These are phyloP conservation scores for Hirtodrosophila histrioides DNA, from an alignment of 2,888 invertebrate genomes.

Conservation along the genomic window DNA sequence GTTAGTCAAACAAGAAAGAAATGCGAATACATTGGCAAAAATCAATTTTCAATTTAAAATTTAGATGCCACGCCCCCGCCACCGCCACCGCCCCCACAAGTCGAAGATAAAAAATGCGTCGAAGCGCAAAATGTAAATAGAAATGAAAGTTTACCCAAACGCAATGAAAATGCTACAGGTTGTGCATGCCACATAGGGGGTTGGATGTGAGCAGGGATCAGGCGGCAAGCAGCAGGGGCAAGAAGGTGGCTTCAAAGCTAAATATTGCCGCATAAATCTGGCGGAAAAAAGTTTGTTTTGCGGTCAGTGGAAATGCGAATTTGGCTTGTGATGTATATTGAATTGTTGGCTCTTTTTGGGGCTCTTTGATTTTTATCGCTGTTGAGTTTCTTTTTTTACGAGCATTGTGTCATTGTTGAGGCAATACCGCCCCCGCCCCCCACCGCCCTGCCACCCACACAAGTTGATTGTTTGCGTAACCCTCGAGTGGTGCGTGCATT, in stretches of 20 bases:
- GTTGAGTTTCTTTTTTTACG: constrained; percentile 46
- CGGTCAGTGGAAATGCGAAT: constrained; percentile 53
- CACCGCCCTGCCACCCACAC: constrained; percentile 1
- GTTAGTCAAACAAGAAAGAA: constrained; percentile 39
- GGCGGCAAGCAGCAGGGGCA: not conserved
- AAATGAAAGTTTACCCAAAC: constrained; percentile 50
- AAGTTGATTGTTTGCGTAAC: constrained; percentile 55
- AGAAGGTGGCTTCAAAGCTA: constrained; percentile 60
- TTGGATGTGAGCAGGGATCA: no score
- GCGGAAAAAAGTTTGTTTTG: constrained; percentile 46
- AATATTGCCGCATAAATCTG: constrained; percentile 68
- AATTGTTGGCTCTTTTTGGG: constrained; percentile 33
- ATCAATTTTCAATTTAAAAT: constrained; percentile 78
- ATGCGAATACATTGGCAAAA: constrained; percentile 58
- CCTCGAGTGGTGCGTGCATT: constrained; percentile 46
- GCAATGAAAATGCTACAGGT: constrained; percentile 62
- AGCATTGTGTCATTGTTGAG: constrained; percentile 37
- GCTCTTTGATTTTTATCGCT: constrained; percentile 59
- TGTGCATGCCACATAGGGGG: constrained; percentile 18
- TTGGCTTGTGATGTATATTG: constrained; percentile 24
- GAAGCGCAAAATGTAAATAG: constrained; percentile 73
- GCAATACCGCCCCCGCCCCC: not conserved
- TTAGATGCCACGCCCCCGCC: constrained; percentile 50
- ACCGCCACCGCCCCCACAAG: constrained; percentile 9
- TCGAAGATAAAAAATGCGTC: constrained; percentile 67